Evolutionary conservation across 2,888 invertebrate genomes (phyloP), one percentile per base, ranked within the genome.

Genomic region (Chironomus riparius): DNA sequence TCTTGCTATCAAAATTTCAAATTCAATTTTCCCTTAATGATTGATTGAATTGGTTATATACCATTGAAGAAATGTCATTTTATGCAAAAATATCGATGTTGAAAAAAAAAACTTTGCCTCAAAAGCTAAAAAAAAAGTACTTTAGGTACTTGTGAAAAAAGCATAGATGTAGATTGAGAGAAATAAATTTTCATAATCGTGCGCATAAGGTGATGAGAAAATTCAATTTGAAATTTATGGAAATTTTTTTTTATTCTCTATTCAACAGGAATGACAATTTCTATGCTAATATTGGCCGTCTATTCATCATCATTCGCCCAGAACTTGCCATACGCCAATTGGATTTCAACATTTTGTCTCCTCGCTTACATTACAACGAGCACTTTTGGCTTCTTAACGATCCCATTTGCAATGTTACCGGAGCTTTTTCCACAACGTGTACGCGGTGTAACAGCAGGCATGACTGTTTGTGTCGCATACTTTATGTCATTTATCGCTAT

Each of bases 391-490:
- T 81, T 89, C 18, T 86, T 87, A 2, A 88, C 89, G 0, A 80
- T 90, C 47, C 89, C 90, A 0, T 90, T 90, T 90, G 86, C 88
- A 22, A 86, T 90, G 85, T 87, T 88, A 77, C 89, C 89, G 0
- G 90, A 90, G 82, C 83, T 90, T 0, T 89, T 90, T 79, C 85
- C 88, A 0, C 83, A 85, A 0, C 84, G 82, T 77, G 84, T 85
- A 0, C 82, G 88, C 70, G 88, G 88, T 0, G 78, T 88, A 0
- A 89, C 89, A 0, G 87, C 88, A 1, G 88, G 89, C 0, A 85
- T 88, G 22, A 86, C 87, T 77, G 86, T 88, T 0, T 86, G 87
- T 4, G 85, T 87, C 24, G 86, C 86, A 0, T 89, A 88, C 79
- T 79, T 86, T 2, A 84, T 87, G 0, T 87, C 88, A 79, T 90